A percentile compares a stretch with the other conserved stretches of the same genome.
Evolutionary conservation across 1,140 invertebrate genomes (phyloP).

Genomic region (Panulirus ornatus): DNA sequence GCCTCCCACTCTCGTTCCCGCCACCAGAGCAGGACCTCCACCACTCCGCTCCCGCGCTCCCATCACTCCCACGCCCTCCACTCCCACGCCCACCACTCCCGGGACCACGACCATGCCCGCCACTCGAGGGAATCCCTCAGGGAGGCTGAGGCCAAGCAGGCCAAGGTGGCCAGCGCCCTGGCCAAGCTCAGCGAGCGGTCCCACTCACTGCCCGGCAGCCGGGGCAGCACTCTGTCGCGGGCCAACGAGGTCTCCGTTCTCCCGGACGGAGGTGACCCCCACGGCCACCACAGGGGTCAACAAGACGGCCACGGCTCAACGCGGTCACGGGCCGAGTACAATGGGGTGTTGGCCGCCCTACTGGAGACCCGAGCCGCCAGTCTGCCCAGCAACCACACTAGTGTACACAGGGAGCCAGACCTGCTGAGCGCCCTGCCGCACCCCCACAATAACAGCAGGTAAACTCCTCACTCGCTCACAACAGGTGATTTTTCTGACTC

Average conservation of each 20-base stretch:
- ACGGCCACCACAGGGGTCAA: neutral
- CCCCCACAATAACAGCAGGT: conserved; percentile 38
- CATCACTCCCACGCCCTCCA: neutral
- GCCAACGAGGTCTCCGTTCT: conserved; percentile 27
- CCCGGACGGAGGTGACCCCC: conserved; percentile 9
- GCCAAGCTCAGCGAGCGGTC: conserved; percentile 40
- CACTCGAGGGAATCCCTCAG: conserved; percentile 19
- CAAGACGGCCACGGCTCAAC: conserved; percentile 20
- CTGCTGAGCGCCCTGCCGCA: conserved; percentile 49
- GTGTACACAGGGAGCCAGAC: conserved; percentile 26
- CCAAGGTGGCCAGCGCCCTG: conserved; percentile 29
- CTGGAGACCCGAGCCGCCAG: conserved; percentile 41
- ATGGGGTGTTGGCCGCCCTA: conserved; percentile 47
- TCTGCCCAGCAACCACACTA: conserved; percentile 5
- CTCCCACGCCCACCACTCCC: conserved; percentile 7
- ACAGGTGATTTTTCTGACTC: neutral
- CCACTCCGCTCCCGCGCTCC: neutral
- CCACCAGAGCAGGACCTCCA: neutral
- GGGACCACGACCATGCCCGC: neutral
- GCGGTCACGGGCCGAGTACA: conserved; percentile 31
- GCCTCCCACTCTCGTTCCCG: neutral
- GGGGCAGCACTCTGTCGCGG: conserved; percentile 29
- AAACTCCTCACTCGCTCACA: neutral
- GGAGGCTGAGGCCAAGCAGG: neutral
- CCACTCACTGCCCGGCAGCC: conserved; percentile 39